Conservation (phyloP, 2,888 invertebrate genomes). For the Amblyjoppa proteus region DNA sequence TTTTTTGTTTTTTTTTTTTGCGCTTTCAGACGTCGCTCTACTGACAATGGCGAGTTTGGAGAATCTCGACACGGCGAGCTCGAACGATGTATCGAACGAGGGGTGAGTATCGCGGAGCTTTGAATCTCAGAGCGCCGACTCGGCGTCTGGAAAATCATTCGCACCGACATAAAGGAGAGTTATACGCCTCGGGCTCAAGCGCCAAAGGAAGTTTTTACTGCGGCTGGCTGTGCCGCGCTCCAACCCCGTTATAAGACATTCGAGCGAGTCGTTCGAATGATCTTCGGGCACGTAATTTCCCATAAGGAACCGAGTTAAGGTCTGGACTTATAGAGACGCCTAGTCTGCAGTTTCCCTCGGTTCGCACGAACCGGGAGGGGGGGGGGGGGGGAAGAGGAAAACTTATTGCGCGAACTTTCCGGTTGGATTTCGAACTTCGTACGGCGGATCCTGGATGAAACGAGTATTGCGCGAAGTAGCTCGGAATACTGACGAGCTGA, state of each 20-base stretch:
- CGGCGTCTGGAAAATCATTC: slow-evolving; percentile 18
- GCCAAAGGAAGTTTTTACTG: slow-evolving; percentile 13
- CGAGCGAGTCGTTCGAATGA: not conserved
- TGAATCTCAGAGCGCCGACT: not conserved
- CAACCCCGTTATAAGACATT: not conserved
- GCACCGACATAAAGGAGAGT: not conserved
- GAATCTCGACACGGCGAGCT: slow-evolving; percentile 38
- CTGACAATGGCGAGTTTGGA: slow-evolving; percentile 59
- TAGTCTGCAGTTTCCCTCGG: slow-evolving; percentile 7
- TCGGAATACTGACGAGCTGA: slow-evolving; percentile 38
- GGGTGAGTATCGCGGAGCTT: slow-evolving; percentile 48
- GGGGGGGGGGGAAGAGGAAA: not conserved
- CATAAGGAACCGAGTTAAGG: slow-evolving; percentile 12
- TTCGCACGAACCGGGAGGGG: not conserved
- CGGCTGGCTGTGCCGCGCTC: not conserved
- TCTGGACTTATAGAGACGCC: not conserved
- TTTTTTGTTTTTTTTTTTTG: slow-evolving; percentile 10
- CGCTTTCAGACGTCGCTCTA: slow-evolving; percentile 62
- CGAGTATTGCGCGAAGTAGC: slow-evolving; percentile 1
- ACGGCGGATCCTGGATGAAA: not conserved
- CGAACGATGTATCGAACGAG: slow-evolving; percentile 51
- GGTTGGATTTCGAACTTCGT: slow-evolving; percentile 15
- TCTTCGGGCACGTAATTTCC: slow-evolving; percentile 18
- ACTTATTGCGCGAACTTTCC: slow-evolving; percentile 28
- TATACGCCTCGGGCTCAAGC: not conserved